phyloP scores from a whole-genome alignment of 2,797 vertebrate genomes.

The Lepilemur ruficaudatus region DNA sequence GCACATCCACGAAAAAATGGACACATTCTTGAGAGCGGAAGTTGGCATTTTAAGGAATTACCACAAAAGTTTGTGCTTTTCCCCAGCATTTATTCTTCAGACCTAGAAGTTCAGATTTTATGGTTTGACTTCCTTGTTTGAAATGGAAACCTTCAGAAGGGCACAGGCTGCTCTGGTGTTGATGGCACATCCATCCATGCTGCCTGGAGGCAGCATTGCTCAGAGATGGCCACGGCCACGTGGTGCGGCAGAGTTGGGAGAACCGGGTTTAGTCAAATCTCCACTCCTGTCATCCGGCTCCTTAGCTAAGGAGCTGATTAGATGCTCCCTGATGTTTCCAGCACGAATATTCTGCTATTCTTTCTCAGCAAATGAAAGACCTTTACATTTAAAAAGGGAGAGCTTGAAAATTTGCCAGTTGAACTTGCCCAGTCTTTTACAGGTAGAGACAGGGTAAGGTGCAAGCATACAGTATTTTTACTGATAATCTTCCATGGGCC shows the following conservation, averaged over 20 bases:
- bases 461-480: not conserved
- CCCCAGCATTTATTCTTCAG: not conserved
- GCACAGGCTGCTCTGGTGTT: no score
- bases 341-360: accelerated
- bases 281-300: not conserved
- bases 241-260: not conserved
- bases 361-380: not conserved
- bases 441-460: not conserved
- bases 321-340: not conserved
- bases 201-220: not conserved
- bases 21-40: not conserved
- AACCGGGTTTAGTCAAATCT: not conserved
- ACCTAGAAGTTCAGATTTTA: not conserved
- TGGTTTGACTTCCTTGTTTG: not conserved
- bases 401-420: not conserved
- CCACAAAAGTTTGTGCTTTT: not conserved
- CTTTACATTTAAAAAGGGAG: not conserved
- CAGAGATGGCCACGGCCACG: accelerated
- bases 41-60: not conserved
- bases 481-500: not conserved
- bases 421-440: not conserved
- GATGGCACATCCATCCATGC: accelerated
- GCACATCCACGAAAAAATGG: not conserved
- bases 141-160: not conserved
- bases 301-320: accelerated